Percentiles rank a stretch among this genome's conserved stretches.
Evolutionary conservation across 1,140 invertebrate genomes (phyloP).

Genomic region (Drosophila lowei): DNA sequence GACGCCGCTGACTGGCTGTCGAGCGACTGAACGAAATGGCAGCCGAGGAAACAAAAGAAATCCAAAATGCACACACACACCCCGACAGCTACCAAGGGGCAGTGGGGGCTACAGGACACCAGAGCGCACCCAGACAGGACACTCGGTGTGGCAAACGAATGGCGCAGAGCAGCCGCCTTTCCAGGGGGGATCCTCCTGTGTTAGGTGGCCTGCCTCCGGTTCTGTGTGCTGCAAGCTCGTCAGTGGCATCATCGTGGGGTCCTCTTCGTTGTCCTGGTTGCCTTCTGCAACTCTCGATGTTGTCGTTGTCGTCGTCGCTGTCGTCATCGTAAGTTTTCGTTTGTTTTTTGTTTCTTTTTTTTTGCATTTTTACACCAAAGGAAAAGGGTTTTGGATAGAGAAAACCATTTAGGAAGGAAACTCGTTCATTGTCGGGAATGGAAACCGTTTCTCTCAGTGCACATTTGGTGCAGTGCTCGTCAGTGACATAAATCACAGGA

Average conservation of each 20-base stretch:
- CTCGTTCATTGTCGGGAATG: too few relatives aligned
- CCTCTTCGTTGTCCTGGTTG: slow-evolving; percentile 4
- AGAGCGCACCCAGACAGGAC: slow-evolving; percentile 45
- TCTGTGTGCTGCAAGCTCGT: slow-evolving; percentile 48
- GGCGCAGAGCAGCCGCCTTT: slow-evolving; percentile 7
- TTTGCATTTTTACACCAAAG: not conserved
- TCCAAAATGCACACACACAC: slow-evolving; percentile 74
- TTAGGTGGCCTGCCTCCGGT: slow-evolving; percentile 37
- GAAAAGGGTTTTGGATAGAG: slow-evolving; percentile 4
- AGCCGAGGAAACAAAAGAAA: slow-evolving; percentile 66
- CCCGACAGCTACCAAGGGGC: not conserved
- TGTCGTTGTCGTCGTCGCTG: slow-evolving; percentile 46
- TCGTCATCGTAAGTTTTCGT: slow-evolving; percentile 60
- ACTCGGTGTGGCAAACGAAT: slow-evolving; percentile 49
- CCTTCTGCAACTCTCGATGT: slow-evolving; percentile 38
- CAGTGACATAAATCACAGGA: slow-evolving; percentile 70
- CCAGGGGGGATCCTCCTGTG: slow-evolving; percentile 26
- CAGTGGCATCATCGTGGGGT: slow-evolving; percentile 60
- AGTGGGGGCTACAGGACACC: slow-evolving; percentile 19
- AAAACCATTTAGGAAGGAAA: not conserved
- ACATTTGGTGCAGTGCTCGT: slow-evolving; percentile 31
- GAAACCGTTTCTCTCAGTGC: slow-evolving; percentile 37
- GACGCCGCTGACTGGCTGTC: slow-evolving; percentile 78
- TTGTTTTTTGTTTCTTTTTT: slow-evolving; percentile 11
- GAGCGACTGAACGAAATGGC: slow-evolving; percentile 69